Evolutionary conservation across 2,888 invertebrate species (phyloP).

Genomic region (Amiota minor): DNA sequence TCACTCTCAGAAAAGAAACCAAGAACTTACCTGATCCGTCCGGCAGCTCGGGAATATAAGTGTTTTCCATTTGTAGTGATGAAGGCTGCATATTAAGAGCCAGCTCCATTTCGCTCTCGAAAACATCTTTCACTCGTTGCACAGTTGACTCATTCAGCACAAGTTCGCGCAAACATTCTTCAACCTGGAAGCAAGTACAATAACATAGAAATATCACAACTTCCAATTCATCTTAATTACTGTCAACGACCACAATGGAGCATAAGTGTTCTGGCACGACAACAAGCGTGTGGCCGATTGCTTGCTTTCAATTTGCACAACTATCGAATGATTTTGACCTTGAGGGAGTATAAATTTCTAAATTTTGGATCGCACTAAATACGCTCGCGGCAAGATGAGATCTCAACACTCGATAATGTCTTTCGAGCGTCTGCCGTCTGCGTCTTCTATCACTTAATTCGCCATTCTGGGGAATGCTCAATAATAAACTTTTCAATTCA

Average conservation of each 20-base stretch:
- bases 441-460: too few relatives aligned
- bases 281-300: not conserved
- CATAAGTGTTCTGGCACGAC: not conserved
- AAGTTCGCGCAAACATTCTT: slow-evolving; percentile 49
- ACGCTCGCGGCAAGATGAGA: not conserved
- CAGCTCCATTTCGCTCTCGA: slow-evolving; percentile 78
- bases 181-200: slow-evolving; percentile 47
- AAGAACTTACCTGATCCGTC: slow-evolving; percentile 78
- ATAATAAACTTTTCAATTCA: too few relatives aligned
- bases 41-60: slow-evolving; percentile 82
- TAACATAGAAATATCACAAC: slow-evolving; percentile 27
- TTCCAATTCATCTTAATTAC: slow-evolving; percentile 12
- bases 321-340: slow-evolving; percentile 22
- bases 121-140: slow-evolving; percentile 76
- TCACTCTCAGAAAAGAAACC: not conserved
- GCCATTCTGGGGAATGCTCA: too few relatives aligned
- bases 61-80: slow-evolving; percentile 84
- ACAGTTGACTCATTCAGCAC: slow-evolving; percentile 72
- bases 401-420: not conserved
- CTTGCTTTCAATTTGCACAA: not conserved
- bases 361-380: not conserved
- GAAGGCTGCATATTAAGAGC: slow-evolving; percentile 79
- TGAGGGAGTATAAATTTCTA: not conserved
- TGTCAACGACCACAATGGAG: not conserved
- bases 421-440: not conserved